Conservation (phyloP, 2,888 invertebrate genomes). For the Clepsis dumicolana region DNA sequence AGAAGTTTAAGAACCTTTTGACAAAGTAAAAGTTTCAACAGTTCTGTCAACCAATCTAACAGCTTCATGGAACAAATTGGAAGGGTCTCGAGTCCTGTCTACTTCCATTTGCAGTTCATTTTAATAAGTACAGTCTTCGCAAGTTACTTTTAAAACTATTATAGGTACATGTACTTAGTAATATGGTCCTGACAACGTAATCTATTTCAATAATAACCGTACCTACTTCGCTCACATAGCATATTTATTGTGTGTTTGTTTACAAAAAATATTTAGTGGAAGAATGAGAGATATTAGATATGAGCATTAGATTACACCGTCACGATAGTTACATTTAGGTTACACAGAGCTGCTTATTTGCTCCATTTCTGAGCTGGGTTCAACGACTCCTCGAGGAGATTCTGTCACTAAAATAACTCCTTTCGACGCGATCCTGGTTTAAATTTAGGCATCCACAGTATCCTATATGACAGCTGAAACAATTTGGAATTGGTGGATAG, state of each 20-base stretch:
- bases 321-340: conserved; percentile 24
- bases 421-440: conserved; percentile 45
- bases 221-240: background rate
- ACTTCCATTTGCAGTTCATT: background rate
- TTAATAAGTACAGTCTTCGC: background rate
- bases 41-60: background rate
- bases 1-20: background rate
- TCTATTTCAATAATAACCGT: background rate
- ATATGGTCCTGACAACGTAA: background rate
- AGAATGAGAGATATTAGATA: conserved; percentile 26
- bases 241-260: conserved; percentile 7
- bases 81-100: background rate
- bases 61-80: background rate
- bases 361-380: conserved; percentile 52
- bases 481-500: conserved; percentile 22
- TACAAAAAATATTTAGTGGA: conserved; percentile 19
- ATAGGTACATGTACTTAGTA: background rate
- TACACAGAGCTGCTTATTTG: conserved; percentile 33
- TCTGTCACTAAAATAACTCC: conserved; percentile 59
- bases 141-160: background rate
- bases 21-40: background rate
- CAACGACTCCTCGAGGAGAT: conserved; percentile 58
- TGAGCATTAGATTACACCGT: conserved; percentile 22
- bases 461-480: conserved; percentile 35
- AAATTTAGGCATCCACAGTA: conserved; percentile 34